phyloP scores from a whole-genome alignment of 1,140 invertebrate species.

The Scaptomyza pallida region DNA sequence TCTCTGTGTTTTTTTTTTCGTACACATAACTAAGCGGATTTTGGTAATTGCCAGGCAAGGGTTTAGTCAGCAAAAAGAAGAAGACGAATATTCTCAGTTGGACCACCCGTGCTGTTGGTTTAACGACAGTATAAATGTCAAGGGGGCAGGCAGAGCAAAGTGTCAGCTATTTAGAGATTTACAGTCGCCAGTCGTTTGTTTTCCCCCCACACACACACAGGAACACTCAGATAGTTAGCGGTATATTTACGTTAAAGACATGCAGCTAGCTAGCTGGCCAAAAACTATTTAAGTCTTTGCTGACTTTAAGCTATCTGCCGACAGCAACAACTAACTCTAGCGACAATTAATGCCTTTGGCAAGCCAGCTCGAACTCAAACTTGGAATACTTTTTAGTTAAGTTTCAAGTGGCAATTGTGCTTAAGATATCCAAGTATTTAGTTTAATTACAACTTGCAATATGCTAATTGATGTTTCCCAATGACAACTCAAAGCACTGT shows the following conservation, averaged over 20 bases:
- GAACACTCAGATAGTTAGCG: constrained; percentile 39
- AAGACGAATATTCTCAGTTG: constrained; percentile 34
- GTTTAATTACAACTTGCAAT: constrained; percentile 13
- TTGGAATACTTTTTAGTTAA: constrained; percentile 1
- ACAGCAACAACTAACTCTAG: not conserved
- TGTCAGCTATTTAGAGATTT: constrained; percentile 56
- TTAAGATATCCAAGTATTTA: constrained; percentile 30
- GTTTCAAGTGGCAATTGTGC: not conserved
- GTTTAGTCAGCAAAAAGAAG: constrained; percentile 34
- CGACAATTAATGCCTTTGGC: constrained; percentile 28
- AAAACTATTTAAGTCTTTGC: constrained; percentile 34
- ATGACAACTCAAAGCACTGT: constrained; percentile 4
- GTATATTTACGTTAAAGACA: constrained; percentile 43
- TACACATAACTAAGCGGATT: constrained; percentile 73
- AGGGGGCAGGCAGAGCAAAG: constrained; percentile 47
- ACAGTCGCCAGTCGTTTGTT: constrained; percentile 3
- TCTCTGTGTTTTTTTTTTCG: constrained; percentile 12
- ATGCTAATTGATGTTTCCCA: constrained; percentile 46
- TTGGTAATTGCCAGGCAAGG: constrained; percentile 64
- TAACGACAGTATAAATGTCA: constrained; percentile 75
- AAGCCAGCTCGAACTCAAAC: constrained; percentile 23
- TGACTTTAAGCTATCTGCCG: constrained; percentile 15
- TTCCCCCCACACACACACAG: constrained; percentile 8
- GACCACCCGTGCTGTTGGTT: constrained; percentile 60
- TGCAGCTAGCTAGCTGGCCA: not conserved